Evolutionary conservation across 2,797 vertebrate genomes (phyloP).

Genomic region (Bradypodion ventrale): DNA sequence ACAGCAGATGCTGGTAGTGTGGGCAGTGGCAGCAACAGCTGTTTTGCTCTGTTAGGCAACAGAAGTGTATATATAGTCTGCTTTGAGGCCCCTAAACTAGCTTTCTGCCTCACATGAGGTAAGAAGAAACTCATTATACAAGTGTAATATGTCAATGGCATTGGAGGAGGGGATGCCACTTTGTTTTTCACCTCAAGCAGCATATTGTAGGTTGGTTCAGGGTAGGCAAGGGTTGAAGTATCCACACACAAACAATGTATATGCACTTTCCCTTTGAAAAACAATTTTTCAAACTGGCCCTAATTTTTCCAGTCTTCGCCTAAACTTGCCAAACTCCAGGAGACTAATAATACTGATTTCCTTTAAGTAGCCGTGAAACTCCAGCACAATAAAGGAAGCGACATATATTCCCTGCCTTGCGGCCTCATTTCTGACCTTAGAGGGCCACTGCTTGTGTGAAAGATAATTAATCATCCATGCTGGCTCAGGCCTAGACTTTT

Average conservation of each 20-base stretch:
- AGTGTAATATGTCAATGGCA: not conserved
- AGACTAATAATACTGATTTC: slow-evolving; percentile 10
- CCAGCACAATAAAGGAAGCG: fast-evolving
- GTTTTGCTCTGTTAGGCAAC: not conserved
- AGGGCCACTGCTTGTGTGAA: slow-evolving; percentile 19
- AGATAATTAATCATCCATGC: slow-evolving; percentile 12
- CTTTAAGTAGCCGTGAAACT: not conserved
- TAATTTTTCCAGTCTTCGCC: not conserved
- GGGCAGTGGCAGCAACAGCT: not conserved
- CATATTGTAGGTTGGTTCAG: not conserved
- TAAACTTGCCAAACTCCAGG: slow-evolving; percentile 8
- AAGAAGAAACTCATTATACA: not conserved
- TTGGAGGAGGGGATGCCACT: not conserved
- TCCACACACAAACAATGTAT: too few species aligned
- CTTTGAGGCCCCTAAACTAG: not conserved
- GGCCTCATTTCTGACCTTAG: slow-evolving; percentile 15
- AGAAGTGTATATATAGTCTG: not conserved
- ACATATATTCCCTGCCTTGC: not conserved
- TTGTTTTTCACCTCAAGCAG: not conserved
- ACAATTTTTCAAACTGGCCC: not conserved
- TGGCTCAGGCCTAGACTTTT: not conserved
- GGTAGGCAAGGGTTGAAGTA: too few species aligned
- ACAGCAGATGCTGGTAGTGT: too few species aligned
- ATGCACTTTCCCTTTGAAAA: not conserved
- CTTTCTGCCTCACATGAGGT: not conserved